phyloP scores from a whole-genome alignment of 1,140 invertebrate genomes.

The Trichogramma pretiosum region DNA sequence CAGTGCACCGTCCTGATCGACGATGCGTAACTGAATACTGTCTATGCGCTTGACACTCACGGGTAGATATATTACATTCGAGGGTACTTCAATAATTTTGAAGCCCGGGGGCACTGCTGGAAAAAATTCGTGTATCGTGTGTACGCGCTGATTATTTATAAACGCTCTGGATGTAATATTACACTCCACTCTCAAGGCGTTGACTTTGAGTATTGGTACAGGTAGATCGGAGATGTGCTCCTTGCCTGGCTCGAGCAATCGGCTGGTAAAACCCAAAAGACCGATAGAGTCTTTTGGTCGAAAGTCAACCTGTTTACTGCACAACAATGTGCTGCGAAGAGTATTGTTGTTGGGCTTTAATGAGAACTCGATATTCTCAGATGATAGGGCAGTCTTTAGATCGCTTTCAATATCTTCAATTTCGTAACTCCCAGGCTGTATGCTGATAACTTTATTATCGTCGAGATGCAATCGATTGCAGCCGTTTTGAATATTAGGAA shows the following conservation, averaged over 20 bases:
- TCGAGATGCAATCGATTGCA: constrained; percentile 18
- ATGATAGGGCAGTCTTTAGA: constrained; percentile 6
- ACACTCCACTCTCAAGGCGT: constrained; percentile 21
- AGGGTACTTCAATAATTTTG: constrained; percentile 25
- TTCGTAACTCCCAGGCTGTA: constrained; percentile 14
- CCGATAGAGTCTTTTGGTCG: constrained; percentile 12
- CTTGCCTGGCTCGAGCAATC: constrained; percentile 6
- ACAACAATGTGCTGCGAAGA: constrained; percentile 15
- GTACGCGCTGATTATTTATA: constrained; percentile 13
- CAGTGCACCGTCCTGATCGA: constrained; percentile 20
- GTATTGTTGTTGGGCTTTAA: constrained; percentile 22
- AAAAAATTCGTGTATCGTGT: too few relatives aligned
- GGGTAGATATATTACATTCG: constrained; percentile 18
- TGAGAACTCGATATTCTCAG: too few relatives aligned
- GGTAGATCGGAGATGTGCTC: constrained; percentile 18
- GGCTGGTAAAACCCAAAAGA: constrained; percentile 18
- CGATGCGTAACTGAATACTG: constrained; percentile 11
- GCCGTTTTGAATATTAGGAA: constrained; percentile 2
- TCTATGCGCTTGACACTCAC: constrained; percentile 10
- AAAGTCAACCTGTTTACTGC: constrained; percentile 19
- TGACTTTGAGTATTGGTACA: constrained; percentile 22
- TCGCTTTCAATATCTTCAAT: constrained; percentile 15
- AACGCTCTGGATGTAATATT: constrained; percentile 19
- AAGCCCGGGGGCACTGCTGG: constrained; percentile 25
- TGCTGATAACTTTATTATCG: neutral